These are phyloP conservation scores for Origma solitaria DNA, from an alignment of 2,113 vertebrate species.

Conservation along the genomic window DNA sequence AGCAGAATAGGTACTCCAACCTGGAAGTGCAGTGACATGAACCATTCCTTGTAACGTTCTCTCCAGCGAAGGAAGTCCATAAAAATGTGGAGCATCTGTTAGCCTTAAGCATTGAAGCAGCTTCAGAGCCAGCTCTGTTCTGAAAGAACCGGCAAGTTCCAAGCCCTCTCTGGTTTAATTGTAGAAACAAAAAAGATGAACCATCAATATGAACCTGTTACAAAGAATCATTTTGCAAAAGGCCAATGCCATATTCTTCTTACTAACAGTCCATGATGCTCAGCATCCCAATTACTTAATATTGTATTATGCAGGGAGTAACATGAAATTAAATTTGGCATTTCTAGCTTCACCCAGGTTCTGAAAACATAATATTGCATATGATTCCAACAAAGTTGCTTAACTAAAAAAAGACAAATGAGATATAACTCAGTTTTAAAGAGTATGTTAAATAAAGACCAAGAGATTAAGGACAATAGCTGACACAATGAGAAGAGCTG, in stretches of 20 bases:
- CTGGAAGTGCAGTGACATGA: conserved; percentile 82
- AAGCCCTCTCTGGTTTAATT: conserved; percentile 74
- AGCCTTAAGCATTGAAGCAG: conserved; percentile 87
- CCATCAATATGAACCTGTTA: neutral
- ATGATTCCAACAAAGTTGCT: neutral
- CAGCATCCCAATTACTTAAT: neutral
- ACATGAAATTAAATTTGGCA: neutral
- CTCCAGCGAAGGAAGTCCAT: conserved; percentile 91
- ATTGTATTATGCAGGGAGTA: neutral
- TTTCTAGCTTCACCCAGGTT: neutral
- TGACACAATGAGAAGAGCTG: neutral
- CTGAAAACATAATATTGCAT: neutral
- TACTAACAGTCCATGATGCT: neutral
- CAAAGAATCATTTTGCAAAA: neutral
- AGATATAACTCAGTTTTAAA: neutral
- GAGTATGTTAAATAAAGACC: neutral
- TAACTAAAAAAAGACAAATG: neutral
- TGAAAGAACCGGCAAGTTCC: conserved; percentile 78
- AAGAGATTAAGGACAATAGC: neutral
- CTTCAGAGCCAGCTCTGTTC: conserved; percentile 84
- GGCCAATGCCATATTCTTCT: neutral
- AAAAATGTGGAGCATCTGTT: conserved; percentile 90
- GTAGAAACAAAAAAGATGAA: neutral
- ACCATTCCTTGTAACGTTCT: conserved; percentile 87
- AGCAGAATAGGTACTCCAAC: conserved; percentile 84